A percentile compares a stretch with the other conserved stretches of the same genome.
Conservation (phyloP, 1,140 invertebrate genomes). For the Drosophila sproati region DNA sequence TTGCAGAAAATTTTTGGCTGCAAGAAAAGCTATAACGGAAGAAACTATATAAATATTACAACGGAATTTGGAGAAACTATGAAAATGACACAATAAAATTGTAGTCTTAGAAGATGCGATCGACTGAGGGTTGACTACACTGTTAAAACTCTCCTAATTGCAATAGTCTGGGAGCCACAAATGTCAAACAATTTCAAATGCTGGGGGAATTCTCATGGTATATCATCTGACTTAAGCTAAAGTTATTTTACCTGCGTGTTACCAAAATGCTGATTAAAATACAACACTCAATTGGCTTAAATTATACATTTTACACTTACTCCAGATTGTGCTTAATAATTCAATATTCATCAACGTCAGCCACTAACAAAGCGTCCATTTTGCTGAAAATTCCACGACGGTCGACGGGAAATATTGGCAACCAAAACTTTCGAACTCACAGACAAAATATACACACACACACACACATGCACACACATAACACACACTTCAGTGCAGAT, state of each 20-base stretch:
- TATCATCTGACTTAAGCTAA: background rate
- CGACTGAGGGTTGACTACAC: no score
- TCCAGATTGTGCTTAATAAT: background rate
- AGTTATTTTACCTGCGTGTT: background rate
- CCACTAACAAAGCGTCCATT: constrained; percentile 3
- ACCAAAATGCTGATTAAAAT: background rate
- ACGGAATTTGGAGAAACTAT: no score
- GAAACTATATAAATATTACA: background rate
- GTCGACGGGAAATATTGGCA: constrained; percentile 5
- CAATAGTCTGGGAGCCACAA: no score
- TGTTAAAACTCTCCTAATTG: no score
- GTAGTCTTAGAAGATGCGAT: no score
- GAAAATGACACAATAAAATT: no score
- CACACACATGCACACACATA: background rate
- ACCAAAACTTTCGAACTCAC: constrained; percentile 27
- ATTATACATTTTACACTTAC: constrained; percentile 16
- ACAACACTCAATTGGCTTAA: constrained; percentile 10
- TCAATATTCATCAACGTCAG: constrained; percentile 18
- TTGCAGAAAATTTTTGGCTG: background rate
- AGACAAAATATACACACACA: constrained; percentile 2
- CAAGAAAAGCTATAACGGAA: background rate
- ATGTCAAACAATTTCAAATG: background rate
- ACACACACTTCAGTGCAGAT: constrained; percentile 9
- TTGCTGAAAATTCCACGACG: constrained; percentile 20
- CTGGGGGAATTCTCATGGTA: background rate